These are phyloP conservation scores for Drosophila kikkawai DNA, from an alignment of 1,140 invertebrate species.

Conservation along the genomic window DNA sequence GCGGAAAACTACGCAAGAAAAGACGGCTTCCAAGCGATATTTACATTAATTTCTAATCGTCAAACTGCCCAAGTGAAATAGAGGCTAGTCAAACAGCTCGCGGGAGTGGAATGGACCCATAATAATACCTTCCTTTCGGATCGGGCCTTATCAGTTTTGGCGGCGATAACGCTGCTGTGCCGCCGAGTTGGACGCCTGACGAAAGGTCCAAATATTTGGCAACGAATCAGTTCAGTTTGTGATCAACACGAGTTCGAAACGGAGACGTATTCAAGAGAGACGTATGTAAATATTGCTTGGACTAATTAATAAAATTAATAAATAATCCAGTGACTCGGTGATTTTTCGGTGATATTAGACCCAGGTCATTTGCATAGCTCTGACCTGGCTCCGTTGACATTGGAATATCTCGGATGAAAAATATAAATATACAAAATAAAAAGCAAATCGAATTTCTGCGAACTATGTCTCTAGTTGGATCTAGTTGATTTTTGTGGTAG, in stretches of 20 bases:
- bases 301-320: conserved; percentile 52
- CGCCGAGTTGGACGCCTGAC: conserved; percentile 15
- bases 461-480: conserved; percentile 14
- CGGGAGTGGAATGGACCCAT: conserved; percentile 13
- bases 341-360: conserved; percentile 15
- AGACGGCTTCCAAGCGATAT: conserved; percentile 30
- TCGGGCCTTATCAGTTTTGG: conserved; percentile 37
- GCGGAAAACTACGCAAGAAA: conserved; percentile 39
- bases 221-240: conserved; percentile 43
- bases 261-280: conserved; percentile 25
- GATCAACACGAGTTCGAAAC: conserved; percentile 31
- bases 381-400: conserved; percentile 54
- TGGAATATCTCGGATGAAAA: conserved; percentile 44
- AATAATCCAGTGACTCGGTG: conserved; percentile 41
- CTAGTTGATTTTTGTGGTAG: conserved; percentile 38
- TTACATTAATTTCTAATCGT: conserved; percentile 51
- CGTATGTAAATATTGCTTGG: conserved; percentile 57
- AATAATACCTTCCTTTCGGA: conserved; percentile 40
- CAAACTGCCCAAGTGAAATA: conserved; percentile 5
- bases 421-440: neutral
- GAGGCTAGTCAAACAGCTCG: conserved; percentile 28
- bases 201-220: conserved; percentile 49
- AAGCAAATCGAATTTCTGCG: conserved; percentile 5
- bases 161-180: conserved; percentile 35
- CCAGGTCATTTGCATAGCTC: conserved; percentile 47